Evolutionary conservation across 2,888 invertebrate genomes (phyloP), one percentile per base, ranked within the genome.

Genomic region (Calameuta idolon): DNA sequence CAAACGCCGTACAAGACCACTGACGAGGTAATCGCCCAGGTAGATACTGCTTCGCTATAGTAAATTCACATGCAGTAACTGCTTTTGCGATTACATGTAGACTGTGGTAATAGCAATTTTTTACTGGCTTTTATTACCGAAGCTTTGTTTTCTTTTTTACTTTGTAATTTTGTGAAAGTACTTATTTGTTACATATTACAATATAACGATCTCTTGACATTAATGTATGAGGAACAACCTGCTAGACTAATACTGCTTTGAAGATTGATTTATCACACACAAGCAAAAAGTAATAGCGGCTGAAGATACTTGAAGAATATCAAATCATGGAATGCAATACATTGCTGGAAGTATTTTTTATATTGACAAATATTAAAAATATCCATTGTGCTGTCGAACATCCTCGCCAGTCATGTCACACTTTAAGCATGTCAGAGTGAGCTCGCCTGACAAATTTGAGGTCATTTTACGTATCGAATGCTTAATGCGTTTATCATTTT

Each of bases 11-110:
- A 87, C 78, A 89, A 86, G 80, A 91, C 91, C 74, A 89, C 90
- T 78, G 92, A 92, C 84, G 92, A 92, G 89, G 92, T 92, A 90
- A 86, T 86, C 87, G 85, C 81, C 75, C 86, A 89, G 89, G 88
- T 89, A 88, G 87, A 88, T 84, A 86, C 81, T 80, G 84, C 84
- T 85, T 78, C 78, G 78, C 78, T 73, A 80, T 80, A 80, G 81
- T 77, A 77, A 71, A 35, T 69, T 75, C 37, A 71, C 75, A 30
- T 37, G 15, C 55, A n/a, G 30, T 34, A 30, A 35, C 33, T 30
- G 34, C 15, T 69, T 35, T 37, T 33, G 31, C 30, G 12, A 31
- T 77, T 30, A 55, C 55, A 4, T 15, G 4, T 55, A 55, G 2
- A 2, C 5, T 55, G 55, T 23, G 55, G 9, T 23, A 55, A 9